A percentile compares a stretch with the other conserved stretches of the same genome.
Conservation (phyloP, 2,113 vertebrate genomes). For the Galbula dea region DNA sequence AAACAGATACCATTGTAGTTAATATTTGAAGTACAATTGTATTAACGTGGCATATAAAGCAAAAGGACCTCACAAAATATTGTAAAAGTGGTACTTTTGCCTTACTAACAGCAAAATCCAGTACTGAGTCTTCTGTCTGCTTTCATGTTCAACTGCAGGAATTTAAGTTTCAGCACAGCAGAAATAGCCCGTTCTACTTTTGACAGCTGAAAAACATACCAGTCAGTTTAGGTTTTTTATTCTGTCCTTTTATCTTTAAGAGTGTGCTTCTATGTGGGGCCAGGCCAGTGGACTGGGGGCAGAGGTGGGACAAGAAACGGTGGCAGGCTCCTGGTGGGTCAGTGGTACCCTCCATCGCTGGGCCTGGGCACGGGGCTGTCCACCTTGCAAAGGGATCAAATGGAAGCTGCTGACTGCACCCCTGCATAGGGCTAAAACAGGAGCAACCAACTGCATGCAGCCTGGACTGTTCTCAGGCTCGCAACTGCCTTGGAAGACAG, state of each 20-base stretch:
- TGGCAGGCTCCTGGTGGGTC: too few species aligned
- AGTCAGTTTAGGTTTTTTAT: accelerated
- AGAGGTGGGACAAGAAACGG: too few species aligned
- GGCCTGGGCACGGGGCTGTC: background rate
- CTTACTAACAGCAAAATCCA: background rate
- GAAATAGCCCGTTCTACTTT: accelerated
- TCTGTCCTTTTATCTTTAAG: background rate
- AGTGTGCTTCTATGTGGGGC: background rate
- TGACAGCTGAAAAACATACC: background rate
- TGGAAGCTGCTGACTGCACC: accelerated
- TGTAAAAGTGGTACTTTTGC: background rate
- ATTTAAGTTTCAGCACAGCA: background rate
- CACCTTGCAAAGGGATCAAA: too few species aligned
- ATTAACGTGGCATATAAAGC: background rate
- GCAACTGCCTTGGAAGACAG: background rate
- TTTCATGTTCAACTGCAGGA: background rate
- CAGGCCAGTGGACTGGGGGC: background rate
- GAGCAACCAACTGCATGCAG: accelerated
- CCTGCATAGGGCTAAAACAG: accelerated
- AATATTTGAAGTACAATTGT: accelerated
- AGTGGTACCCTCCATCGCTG: background rate
- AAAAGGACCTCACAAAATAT: background rate
- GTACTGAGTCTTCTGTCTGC: background rate
- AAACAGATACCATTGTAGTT: background rate
- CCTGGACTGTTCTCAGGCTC: background rate